Evolutionary conservation across 2,113 vertebrate genomes (phyloP).

Genomic region (Chaetops frenatus): DNA sequence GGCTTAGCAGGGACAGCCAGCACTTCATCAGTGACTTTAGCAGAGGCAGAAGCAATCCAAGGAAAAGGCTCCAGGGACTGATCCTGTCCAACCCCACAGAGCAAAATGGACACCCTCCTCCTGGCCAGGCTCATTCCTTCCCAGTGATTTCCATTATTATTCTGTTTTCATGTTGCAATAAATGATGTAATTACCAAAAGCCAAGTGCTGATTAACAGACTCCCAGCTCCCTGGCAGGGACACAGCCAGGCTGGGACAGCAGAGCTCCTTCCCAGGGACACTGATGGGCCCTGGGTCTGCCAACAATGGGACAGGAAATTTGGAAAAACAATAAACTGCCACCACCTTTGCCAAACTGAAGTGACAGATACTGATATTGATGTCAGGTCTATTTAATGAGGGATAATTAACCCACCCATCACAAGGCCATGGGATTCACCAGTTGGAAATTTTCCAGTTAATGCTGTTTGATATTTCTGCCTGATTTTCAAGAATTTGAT

Average conservation of each 20-base stretch:
- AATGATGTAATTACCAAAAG: neutral
- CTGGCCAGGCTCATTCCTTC: neutral
- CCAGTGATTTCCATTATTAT: neutral
- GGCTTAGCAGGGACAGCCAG: neutral
- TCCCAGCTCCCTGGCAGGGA: neutral
- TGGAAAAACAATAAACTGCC: neutral
- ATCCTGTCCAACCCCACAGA: neutral
- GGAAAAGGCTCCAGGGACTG: neutral
- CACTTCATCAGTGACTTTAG: neutral
- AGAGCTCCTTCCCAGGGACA: neutral
- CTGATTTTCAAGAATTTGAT: neutral
- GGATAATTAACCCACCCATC: neutral
- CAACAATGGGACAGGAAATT: rapidly evolving
- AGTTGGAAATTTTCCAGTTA: neutral
- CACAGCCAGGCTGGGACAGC: neutral
- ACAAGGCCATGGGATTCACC: neutral
- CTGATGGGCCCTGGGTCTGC: neutral
- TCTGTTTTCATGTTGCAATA: slow-evolving; percentile 6
- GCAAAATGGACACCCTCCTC: neutral
- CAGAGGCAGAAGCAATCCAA: neutral
- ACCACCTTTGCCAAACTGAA: neutral
- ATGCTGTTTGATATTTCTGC: neutral
- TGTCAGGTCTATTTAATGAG: neutral
- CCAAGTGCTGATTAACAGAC: neutral
- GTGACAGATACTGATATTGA: neutral